These are phyloP conservation scores for Bibio marci DNA, from an alignment of 2,888 invertebrate genomes.

Conservation along the genomic window DNA sequence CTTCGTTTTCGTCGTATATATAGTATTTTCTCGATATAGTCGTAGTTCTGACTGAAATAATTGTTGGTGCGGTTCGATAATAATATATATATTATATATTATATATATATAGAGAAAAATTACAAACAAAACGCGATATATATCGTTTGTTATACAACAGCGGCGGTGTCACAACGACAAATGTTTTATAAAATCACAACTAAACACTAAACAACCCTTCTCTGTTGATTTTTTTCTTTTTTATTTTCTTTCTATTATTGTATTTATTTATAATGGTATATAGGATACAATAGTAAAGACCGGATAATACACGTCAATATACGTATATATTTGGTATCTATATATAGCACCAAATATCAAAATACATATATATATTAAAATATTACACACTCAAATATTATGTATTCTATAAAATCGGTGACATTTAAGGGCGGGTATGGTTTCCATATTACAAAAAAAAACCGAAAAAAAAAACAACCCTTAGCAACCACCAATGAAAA, in stretches of 20 bases:
- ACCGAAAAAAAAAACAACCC: conserved; percentile 4
- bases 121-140: neutral
- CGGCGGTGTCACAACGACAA: conserved; percentile 2
- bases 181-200: conserved; percentile 2
- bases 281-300: neutral
- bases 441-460: neutral
- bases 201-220: neutral
- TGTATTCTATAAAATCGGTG: neutral
- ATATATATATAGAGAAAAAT: neutral
- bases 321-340: too few relatives aligned
- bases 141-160: too few relatives aligned
- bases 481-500: conserved; percentile 10
- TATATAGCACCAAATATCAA: too few relatives aligned
- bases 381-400: too few relatives aligned
- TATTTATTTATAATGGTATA: too few relatives aligned
- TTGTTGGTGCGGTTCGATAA: too few relatives aligned
- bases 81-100: neutral
- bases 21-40: too few relatives aligned
- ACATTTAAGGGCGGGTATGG: neutral
- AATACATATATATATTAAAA: too few relatives aligned
- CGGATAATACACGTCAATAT: conserved; percentile 2
- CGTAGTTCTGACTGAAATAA: too few relatives aligned
- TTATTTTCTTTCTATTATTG: too few relatives aligned
- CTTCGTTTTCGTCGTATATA: too few relatives aligned
- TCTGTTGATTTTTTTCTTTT: neutral